These are phyloP conservation scores for Vultur gryphus DNA, from an alignment of 2,797 vertebrate genomes.

Conservation along the genomic window DNA sequence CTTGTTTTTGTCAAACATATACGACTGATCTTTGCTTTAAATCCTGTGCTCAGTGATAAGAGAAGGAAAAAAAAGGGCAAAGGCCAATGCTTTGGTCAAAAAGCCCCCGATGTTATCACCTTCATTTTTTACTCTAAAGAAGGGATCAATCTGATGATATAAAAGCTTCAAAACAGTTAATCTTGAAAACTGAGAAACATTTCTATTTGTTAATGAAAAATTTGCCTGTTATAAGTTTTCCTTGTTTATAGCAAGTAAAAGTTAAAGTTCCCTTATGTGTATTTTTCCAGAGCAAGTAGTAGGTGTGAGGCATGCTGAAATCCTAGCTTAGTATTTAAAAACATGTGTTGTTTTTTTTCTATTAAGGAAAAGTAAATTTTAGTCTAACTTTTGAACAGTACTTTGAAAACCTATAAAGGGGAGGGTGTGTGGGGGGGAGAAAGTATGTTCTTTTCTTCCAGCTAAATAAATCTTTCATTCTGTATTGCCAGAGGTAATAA, in stretches of 20 bases:
- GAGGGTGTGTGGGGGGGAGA: rapidly evolving
- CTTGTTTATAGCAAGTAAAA: neutral
- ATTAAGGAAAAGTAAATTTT: neutral
- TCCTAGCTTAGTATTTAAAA: neutral
- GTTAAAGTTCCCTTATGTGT: neutral
- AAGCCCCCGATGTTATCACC: neutral
- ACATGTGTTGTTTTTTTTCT: neutral
- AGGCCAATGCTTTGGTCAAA: neutral
- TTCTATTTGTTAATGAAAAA: neutral
- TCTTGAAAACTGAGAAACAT: neutral
- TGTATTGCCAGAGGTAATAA: neutral
- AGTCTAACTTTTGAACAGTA: neutral
- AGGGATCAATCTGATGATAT: neutral
- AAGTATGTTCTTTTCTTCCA: neutral
- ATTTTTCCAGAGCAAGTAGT: neutral
- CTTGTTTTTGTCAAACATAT: neutral
- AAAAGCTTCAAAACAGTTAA: neutral
- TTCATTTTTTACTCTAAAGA: neutral
- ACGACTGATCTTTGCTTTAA: neutral
- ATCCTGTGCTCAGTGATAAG: neutral
- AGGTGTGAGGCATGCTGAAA: neutral
- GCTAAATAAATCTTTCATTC: neutral
- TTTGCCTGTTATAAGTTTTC: neutral
- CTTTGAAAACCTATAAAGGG: neutral
- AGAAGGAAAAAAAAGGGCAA: neutral